Evolutionary conservation across 1,140 invertebrate species (phyloP).

Genomic region (Macrocentrus cingulum): DNA sequence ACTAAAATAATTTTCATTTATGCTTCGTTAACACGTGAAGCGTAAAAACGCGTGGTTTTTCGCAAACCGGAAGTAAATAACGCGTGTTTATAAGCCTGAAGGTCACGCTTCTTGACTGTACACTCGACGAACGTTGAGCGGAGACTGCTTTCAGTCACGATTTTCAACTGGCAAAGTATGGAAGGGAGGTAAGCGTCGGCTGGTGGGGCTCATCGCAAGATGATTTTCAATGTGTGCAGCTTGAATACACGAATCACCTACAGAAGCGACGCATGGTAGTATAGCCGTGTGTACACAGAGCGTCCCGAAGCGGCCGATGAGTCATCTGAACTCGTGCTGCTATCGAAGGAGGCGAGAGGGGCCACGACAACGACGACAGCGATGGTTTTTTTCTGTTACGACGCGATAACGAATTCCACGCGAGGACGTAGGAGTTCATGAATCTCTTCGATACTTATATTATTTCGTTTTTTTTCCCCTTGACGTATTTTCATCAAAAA

Average conservation of each 20-base stretch:
- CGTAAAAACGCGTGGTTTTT: too few species aligned
- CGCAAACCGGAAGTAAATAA: conserved; percentile 1
- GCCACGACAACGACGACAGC: background rate
- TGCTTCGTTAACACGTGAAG: too few species aligned
- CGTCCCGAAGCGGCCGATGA: conserved; percentile 23
- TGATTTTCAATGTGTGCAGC: too few species aligned
- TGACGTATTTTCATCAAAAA: too few species aligned
- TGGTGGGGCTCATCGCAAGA: too few species aligned
- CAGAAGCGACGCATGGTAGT: conserved; percentile 20
- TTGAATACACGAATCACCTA: conserved; percentile 6
- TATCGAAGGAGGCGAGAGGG: background rate
- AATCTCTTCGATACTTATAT: background rate
- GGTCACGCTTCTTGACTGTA: conserved; percentile 19
- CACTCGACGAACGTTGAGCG: conserved; percentile 28
- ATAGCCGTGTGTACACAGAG: conserved; percentile 4
- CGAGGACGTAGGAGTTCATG: conserved; percentile 17
- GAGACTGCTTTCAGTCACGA: conserved; percentile 24
- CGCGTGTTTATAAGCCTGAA: conserved; percentile 2
- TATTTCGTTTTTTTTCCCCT: background rate
- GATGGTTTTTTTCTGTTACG: background rate
- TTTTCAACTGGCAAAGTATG: conserved; percentile 7
- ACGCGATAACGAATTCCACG: conserved; percentile 22
- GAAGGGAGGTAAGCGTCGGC: conserved; percentile 16
- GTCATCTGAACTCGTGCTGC: conserved; percentile 14
- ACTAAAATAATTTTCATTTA: too few species aligned